A percentile compares a stretch with the other conserved stretches of the same genome.
These are phyloP conservation scores for Bombus vancouverensis DNA, from an alignment of 1,140 invertebrate genomes.

Conservation along the genomic window DNA sequence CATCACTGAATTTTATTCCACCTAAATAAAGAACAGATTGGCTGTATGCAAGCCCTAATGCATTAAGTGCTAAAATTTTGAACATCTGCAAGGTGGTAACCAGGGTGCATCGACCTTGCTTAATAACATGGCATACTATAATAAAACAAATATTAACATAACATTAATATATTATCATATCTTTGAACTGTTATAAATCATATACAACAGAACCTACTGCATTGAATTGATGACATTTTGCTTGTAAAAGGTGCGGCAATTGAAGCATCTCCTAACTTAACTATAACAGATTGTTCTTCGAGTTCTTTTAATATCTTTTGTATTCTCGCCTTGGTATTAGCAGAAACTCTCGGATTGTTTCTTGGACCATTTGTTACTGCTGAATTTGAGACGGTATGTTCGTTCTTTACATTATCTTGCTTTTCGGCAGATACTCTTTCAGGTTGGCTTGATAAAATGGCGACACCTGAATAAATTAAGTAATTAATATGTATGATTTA, in stretches of 20 bases:
- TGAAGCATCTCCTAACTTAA: conserved; percentile 98
- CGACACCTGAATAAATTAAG: conserved; percentile 87
- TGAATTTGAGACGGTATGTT: conserved; percentile 66
- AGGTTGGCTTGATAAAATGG: conserved; percentile 93
- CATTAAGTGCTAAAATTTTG: conserved; percentile 99
- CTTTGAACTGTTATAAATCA: background rate
- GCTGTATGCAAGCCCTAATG: conserved; percentile 98
- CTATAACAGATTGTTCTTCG: conserved; percentile 94
- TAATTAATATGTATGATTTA: background rate
- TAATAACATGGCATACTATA: conserved; percentile 98
- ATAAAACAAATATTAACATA: conserved; percentile 60
- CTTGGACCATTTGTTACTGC: conserved; percentile 65
- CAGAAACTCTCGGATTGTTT: conserved; percentile 71
- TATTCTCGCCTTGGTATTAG: conserved; percentile 83
- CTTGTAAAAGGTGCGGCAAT: conserved; percentile 99
- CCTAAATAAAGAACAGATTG: conserved; percentile 99
- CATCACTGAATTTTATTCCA: conserved; percentile 98
- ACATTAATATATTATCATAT: background rate
- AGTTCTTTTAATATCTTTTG: conserved; percentile 94
- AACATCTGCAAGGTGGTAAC: conserved; percentile 99
- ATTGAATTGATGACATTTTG: conserved; percentile 97
- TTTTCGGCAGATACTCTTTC: conserved; percentile 82
- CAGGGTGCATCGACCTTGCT: conserved; percentile 98
- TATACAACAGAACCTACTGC: conserved; percentile 87
- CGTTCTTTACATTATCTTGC: conserved; percentile 65